Conservation (phyloP, 2,113 vertebrate species). For the Alouatta palliata region DNA sequence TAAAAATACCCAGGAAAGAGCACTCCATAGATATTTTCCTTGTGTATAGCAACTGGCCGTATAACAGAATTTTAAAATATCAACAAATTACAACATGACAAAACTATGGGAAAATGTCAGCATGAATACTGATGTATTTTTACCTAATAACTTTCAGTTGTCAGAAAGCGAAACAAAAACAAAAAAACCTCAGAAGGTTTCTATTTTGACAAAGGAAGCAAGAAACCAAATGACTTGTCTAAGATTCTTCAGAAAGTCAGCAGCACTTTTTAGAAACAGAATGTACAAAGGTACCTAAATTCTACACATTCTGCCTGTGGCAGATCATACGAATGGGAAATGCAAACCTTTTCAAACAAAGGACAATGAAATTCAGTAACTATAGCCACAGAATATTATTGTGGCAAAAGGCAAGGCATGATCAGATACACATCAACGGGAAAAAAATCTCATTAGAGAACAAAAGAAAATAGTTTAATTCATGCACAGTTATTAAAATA, state of each 20-base stretch:
- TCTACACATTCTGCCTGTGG: not conserved
- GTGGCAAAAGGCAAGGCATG: slow-evolving; percentile 19
- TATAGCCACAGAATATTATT: not conserved
- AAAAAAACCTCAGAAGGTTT: not conserved
- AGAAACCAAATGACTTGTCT: not conserved
- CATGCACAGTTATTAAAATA: slow-evolving; percentile 7
- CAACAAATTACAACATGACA: not conserved
- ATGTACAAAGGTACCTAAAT: not conserved
- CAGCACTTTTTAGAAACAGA: not conserved
- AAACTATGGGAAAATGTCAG: not conserved
- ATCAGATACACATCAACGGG: not conserved
- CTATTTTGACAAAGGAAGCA: not conserved
- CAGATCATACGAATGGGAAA: not conserved
- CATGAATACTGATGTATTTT: not conserved
- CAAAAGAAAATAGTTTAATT: slow-evolving; percentile 29
- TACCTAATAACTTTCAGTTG: not conserved
- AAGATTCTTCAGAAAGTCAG: slow-evolving; percentile 25
- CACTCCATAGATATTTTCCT: not conserved
- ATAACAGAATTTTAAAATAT: not conserved
- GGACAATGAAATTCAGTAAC: slow-evolving; percentile 28
- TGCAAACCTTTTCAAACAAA: slow-evolving; percentile 50
- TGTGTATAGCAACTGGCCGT: not conserved
- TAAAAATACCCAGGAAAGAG: not conserved
- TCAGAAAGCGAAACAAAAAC: not conserved
- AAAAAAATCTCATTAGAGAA: not conserved